Evolutionary conservation across 2,888 invertebrate genomes (phyloP).

Genomic region (Nasonovia ribisnigri): DNA sequence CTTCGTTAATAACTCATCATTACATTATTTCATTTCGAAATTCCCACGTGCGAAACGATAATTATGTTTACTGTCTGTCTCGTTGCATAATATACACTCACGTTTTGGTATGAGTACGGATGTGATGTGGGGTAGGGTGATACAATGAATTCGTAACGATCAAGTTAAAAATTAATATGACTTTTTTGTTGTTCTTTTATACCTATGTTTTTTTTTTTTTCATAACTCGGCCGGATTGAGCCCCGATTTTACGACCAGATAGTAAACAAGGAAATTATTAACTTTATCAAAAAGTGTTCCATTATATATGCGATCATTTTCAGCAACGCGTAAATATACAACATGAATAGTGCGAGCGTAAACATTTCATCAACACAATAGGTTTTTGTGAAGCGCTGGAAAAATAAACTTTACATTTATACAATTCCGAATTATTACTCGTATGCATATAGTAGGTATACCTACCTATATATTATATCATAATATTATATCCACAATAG

Average conservation of each 20-base stretch:
- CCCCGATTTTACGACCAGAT: not conserved
- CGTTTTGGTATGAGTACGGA: not conserved
- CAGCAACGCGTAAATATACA: not conserved
- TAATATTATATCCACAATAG: not conserved
- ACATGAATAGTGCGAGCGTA: not conserved
- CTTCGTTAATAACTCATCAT: slow-evolving; percentile 38
- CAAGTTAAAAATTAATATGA: slow-evolving; percentile 4
- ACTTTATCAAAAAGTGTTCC: not conserved
- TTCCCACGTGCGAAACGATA: slow-evolving; percentile 26
- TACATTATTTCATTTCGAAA: slow-evolving; percentile 29
- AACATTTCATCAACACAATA: not conserved
- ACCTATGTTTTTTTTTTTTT: not conserved
- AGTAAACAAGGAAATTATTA: not conserved
- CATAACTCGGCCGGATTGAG: not conserved
- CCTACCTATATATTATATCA: not conserved
- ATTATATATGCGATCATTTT: slow-evolving; percentile 12
- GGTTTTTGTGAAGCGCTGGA: not conserved
- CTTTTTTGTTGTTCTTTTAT: not conserved
- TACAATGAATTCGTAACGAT: not conserved
- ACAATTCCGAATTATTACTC: not conserved
- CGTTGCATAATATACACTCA: not conserved
- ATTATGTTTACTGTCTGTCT: slow-evolving; percentile 32
- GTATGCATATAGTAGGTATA: not conserved
- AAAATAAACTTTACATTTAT: not conserved
- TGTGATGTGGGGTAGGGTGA: not conserved